Evolutionary conservation across 2,888 invertebrate genomes (phyloP).

Genomic region (Slavum lentiscoides): DNA sequence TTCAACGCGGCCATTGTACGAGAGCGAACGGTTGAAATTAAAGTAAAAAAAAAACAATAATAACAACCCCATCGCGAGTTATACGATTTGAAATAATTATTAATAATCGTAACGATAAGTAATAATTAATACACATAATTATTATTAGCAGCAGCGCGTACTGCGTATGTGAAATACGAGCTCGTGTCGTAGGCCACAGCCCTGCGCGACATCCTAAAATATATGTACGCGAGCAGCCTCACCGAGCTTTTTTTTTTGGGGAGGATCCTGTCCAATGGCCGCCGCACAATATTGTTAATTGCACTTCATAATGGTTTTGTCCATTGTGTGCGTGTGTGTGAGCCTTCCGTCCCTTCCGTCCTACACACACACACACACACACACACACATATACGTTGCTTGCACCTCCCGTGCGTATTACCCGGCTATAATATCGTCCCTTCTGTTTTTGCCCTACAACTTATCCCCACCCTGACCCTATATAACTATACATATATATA

Average conservation of each 20-base stretch:
- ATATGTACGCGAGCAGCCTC: not conserved
- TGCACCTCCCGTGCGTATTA: not conserved
- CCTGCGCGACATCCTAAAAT: constrained; percentile 28
- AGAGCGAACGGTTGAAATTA: not conserved
- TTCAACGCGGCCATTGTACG: too few species aligned
- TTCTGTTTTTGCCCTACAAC: constrained; percentile 17
- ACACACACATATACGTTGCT: too few species aligned
- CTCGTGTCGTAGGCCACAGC: constrained; percentile 30
- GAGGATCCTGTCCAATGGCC: constrained; percentile 42
- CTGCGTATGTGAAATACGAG: not conserved
- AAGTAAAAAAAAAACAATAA: not conserved
- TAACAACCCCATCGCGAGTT: constrained; percentile 8
- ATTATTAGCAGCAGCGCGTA: not conserved
- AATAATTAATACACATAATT: not conserved
- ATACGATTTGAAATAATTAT: constrained; percentile 41
- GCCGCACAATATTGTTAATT: constrained; percentile 46
- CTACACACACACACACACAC: not conserved
- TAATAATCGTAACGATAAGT: constrained; percentile 13
- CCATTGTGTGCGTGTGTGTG: constrained; percentile 23
- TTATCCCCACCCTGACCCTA: too few species aligned
- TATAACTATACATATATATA: not conserved
- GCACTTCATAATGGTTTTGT: constrained; percentile 50
- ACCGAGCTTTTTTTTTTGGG: constrained; percentile 5
- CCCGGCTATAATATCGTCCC: constrained; percentile 27
- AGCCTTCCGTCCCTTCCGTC: constrained; percentile 4